Conservation (phyloP, 2,888 invertebrate species). For the Brenthis ino region DNA sequence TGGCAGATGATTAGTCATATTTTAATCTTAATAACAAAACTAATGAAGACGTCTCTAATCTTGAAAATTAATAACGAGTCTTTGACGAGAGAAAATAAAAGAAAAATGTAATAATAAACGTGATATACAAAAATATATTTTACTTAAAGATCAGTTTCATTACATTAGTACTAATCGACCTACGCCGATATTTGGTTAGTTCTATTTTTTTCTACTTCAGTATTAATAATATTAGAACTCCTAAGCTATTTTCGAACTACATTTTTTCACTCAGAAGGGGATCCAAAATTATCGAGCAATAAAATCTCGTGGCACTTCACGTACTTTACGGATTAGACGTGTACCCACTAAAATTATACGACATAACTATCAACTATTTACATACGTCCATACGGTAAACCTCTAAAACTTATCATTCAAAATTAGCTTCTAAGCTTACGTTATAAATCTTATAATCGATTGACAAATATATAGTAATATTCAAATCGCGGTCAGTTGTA, state of each 20-base stretch:
- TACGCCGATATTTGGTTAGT: too few species aligned
- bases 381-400: constrained; percentile 28
- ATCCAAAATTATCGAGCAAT: constrained; percentile 49
- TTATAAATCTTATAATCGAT: constrained; percentile 15
- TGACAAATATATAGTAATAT: background rate
- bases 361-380: constrained; percentile 56
- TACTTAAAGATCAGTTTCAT: too few species aligned
- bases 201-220: background rate
- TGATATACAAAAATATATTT: too few species aligned
- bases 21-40: too few species aligned
- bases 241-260: constrained; percentile 18
- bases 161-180: too few species aligned
- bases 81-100: too few species aligned
- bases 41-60: too few species aligned
- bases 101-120: too few species aligned
- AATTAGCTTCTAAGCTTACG: constrained; percentile 4
- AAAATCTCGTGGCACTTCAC: constrained; percentile 49
- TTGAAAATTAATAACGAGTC: too few species aligned
- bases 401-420: background rate
- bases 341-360: constrained; percentile 67
- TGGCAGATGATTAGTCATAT: too few species aligned
- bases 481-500: constrained; percentile 36
- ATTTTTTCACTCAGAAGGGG: constrained; percentile 42
- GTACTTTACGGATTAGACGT: constrained; percentile 60
- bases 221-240: constrained; percentile 8